Conservation (phyloP, 1,140 invertebrate species). For the Aphaenogaster floridana region DNA sequence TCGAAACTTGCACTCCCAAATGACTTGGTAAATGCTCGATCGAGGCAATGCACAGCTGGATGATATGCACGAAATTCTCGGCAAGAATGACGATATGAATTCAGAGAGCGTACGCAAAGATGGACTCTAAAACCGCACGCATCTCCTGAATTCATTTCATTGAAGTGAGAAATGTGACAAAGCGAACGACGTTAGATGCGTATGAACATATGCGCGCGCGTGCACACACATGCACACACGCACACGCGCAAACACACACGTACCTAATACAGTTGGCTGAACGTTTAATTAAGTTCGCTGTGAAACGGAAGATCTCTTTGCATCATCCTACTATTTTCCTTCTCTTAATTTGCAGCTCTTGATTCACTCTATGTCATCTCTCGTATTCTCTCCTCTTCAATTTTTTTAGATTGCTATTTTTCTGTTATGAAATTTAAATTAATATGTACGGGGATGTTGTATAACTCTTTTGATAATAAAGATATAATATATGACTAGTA, state of each 20-base stretch:
- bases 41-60: neutral
- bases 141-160: constrained; percentile 17
- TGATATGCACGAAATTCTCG: constrained; percentile 24
- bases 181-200: neutral
- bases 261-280: constrained; percentile 13
- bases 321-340: constrained; percentile 5
- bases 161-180: constrained; percentile 48
- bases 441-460: neutral
- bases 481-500: neutral
- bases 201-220: neutral
- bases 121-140: constrained; percentile 1
- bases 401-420: neutral
- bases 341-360: constrained; percentile 28
- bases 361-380: neutral
- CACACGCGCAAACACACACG: neutral
- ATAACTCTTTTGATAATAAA: neutral
- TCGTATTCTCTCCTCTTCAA: neutral
- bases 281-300: constrained; percentile 72
- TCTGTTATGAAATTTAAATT: constrained; percentile 7
- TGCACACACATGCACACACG: neutral
- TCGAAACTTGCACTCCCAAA: constrained; percentile 1
- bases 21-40: constrained; percentile 19
- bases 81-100: neutral
- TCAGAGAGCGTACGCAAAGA: neutral
- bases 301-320: neutral